These are phyloP conservation scores for Coelogynopora nodosa DNA, from an alignment of 2,888 invertebrate species.

Conservation along the genomic window DNA sequence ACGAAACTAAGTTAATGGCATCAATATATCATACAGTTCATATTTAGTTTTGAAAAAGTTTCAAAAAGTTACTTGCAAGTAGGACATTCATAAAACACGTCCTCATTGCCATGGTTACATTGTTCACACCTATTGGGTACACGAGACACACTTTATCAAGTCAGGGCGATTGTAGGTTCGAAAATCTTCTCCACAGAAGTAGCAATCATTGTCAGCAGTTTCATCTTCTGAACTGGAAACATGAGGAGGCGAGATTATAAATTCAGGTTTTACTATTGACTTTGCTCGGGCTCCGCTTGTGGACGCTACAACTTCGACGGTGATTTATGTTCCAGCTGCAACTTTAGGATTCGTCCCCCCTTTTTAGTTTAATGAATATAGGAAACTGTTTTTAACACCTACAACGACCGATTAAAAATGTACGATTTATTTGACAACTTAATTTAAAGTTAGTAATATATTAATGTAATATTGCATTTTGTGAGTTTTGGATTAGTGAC, in stretches of 20 bases:
- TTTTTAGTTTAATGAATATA: no score
- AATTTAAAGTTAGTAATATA: no score
- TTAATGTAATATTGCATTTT: no score
- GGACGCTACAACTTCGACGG: neutral
- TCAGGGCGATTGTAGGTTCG: neutral
- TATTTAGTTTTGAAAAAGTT: neutral
- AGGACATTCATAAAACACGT: neutral
- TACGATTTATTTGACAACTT: no score
- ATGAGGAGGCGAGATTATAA: neutral
- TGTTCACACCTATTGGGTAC: conserved; percentile 8
- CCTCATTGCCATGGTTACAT: neutral
- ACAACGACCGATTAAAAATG: no score
- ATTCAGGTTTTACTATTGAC: neutral
- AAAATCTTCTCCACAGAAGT: conserved; percentile 16
- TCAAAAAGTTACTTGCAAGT: neutral
- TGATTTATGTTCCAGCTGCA: neutral
- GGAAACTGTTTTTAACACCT: no score
- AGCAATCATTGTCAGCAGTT: conserved; percentile 24
- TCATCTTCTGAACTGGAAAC: conserved; percentile 15
- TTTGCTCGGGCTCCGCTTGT: neutral
- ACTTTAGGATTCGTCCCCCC: no score
- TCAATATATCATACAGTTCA: neutral
- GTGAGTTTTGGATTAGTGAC: no score
- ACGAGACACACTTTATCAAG: neutral
- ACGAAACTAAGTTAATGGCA: neutral